Percentiles rank a stretch among this genome's conserved stretches.
Conservation (phyloP, 1,140 invertebrate species). For the Aphaenogaster floridana region DNA sequence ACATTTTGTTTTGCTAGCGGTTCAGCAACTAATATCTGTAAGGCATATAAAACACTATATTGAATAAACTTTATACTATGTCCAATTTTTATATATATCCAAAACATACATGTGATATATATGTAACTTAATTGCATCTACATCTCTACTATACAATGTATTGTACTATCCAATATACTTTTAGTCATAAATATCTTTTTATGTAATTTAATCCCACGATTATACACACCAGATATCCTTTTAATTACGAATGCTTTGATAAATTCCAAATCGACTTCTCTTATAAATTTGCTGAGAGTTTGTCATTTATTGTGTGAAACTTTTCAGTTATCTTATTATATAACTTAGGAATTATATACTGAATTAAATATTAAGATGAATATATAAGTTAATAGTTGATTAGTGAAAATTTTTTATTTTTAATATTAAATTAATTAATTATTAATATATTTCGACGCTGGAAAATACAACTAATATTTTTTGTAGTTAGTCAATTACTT, state of each 20-base stretch:
- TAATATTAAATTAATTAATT: neutral
- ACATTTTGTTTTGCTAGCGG: slow-evolving; percentile 16
- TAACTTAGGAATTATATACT: too few species aligned
- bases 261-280: too few species aligned
- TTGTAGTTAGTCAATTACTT: neutral
- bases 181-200: neutral
- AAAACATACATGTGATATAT: neutral
- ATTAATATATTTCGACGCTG: neutral
- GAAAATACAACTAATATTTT: neutral
- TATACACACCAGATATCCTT: neutral
- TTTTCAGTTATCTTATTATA: too few species aligned
- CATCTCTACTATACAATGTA: neutral
- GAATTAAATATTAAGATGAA: too few species aligned
- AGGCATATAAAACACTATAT: neutral
- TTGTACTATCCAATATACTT: neutral
- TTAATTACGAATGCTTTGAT: neutral
- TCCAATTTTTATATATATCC: slow-evolving; percentile 10
- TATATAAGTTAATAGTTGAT: neutral
- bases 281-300: too few species aligned
- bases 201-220: neutral
- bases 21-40: slow-evolving; percentile 2
- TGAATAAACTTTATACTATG: neutral
- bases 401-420: neutral
- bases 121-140: neutral
- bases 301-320: too few species aligned